Evolutionary conservation across 2,113 vertebrate genomes (phyloP), one percentile per base, ranked within the genome.

Genomic region (Datnioides undecimradiatus): DNA sequence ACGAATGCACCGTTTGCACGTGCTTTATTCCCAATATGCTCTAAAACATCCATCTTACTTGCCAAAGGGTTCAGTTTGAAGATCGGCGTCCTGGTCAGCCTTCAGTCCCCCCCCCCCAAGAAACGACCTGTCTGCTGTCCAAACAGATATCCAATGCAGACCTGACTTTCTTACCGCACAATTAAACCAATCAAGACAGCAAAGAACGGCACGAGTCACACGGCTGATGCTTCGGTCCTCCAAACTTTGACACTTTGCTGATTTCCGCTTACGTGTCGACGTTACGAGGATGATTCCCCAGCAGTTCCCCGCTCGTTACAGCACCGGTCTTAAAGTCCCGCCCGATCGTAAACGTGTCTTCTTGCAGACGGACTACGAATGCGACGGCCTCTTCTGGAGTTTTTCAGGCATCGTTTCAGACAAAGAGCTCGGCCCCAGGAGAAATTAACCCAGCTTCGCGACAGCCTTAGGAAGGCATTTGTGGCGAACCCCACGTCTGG

Each of bases 241-340:
- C 2, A 25, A 36, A 54, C n/a, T 34, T 0, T 51, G 3, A 41
- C 40, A 40, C 34, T 54, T 10, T 16, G 27, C 4, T 51, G 34
- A 58, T 34, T 36, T 66, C 16, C 58, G 23, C 25, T 21, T 19
- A 66, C 66, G 60, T 16, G 36, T 68, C 38, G 31, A 67, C 45
- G 73, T 48, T 46, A 4, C 52, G 29, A 34, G 55, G 52, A 77
- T 27, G 25, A 9, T 25, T 57, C 27, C 67, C 67, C 1, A 43
- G 45, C 68, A 38, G 36, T n/a, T n/a, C n/a, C 23, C 38, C 55
- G 46, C 31, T 67, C 36, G 54, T 65, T 69, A 59, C 3, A 40
- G 16, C 51, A 69, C 64, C 60, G 27, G 13, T 58, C 33, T 59
- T 49, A 48, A 63, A 82, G 31, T 72, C 67, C 58, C 12, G 71